These are phyloP conservation scores for Drosophila nigrodunni DNA, from an alignment of 1,140 invertebrate genomes.

Conservation along the genomic window DNA sequence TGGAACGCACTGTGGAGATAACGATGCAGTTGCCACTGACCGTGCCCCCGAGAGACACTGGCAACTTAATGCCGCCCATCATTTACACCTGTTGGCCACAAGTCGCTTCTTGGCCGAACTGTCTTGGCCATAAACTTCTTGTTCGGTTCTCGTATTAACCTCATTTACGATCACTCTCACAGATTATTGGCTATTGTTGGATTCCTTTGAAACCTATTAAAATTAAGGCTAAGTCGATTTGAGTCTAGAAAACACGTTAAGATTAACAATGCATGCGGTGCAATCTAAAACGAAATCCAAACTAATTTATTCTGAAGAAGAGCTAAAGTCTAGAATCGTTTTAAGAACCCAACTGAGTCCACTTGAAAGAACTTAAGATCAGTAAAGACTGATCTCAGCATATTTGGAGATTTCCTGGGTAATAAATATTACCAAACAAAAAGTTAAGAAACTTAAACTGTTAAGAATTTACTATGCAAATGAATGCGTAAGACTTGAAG, in stretches of 20 bases:
- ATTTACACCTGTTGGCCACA: slow-evolving; percentile 64
- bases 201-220: slow-evolving; percentile 4
- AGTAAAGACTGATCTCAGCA: no score
- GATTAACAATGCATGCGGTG: not conserved
- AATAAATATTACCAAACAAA: no score
- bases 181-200: slow-evolving; percentile 2
- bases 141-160: slow-evolving; percentile 33
- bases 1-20: slow-evolving; percentile 51
- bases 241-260: not conserved
- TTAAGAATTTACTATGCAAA: no score
- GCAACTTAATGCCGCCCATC: slow-evolving; percentile 50
- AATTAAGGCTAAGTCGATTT: not conserved
- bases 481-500: no score
- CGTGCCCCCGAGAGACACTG: slow-evolving; percentile 17
- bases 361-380: no score
- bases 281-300: not conserved
- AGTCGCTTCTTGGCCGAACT: not conserved
- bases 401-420: no score
- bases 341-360: no score
- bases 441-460: no score
- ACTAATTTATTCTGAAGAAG: not conserved
- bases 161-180: slow-evolving; percentile 29
- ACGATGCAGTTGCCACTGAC: slow-evolving; percentile 25
- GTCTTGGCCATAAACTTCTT: slow-evolving; percentile 12
- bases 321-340: no score